Conservation (phyloP, 2,888 invertebrate species). For the Acrobasis suavella region DNA sequence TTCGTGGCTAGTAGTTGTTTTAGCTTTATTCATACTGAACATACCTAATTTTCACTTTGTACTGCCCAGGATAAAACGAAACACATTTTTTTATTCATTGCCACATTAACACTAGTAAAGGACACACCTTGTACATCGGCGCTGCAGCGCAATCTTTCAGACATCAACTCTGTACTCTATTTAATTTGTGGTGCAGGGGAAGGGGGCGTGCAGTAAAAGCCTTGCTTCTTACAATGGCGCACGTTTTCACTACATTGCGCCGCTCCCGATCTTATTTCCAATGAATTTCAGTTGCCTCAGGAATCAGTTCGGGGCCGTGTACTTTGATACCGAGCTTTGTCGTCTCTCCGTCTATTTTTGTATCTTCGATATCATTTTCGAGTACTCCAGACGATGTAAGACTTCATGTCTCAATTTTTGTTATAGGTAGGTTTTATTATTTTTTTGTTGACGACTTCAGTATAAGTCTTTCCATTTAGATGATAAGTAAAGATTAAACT, state of each 20-base stretch:
- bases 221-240: constrained; percentile 57
- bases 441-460: not conserved
- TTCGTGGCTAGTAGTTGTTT: too few relatives aligned
- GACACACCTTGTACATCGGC: not conserved
- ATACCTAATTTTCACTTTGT: too few relatives aligned
- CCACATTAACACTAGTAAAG: not conserved
- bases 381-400: not conserved
- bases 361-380: constrained; percentile 4
- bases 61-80: too few relatives aligned
- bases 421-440: not conserved
- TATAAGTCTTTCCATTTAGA: not conserved
- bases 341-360: constrained; percentile 7
- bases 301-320: constrained; percentile 45
- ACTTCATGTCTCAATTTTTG: not conserved
- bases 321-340: constrained; percentile 17
- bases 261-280: constrained; percentile 59
- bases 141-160: not conserved
- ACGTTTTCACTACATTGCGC: constrained; percentile 69
- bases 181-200: constrained; percentile 19
- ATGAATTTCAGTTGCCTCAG: constrained; percentile 58
- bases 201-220: constrained; percentile 51
- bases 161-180: not conserved
- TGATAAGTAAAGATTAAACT: too few relatives aligned
- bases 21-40: too few relatives aligned
- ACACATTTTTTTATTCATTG: too few relatives aligned